Base-by-base conservation (phyloP, 2,888 invertebrate species). In the Spodoptera picta region DNA sequence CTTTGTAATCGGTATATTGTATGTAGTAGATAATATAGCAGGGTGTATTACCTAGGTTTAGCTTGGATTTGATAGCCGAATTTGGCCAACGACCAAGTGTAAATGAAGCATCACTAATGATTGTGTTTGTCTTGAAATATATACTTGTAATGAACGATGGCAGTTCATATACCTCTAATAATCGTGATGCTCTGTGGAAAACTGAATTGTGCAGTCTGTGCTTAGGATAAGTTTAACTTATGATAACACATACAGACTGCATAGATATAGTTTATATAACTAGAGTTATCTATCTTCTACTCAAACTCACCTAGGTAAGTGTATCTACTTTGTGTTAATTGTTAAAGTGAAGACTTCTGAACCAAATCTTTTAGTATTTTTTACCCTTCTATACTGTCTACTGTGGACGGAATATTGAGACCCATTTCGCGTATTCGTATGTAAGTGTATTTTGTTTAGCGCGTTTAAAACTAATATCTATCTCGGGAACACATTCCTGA, bases 341-440 rank as follows among this genome's bases (percentile, higher is more conserved):
- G 79, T 84, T 81, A 79, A 75, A 73, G 51, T 69, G 63, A 60
- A 70, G 63, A 77, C 74, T 82, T 85, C 75, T 81, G 80, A 83
- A 83, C 79, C 80, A 80, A 83, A 67, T 73, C 76, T 80, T 81
- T 77, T 73, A 76, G 73, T 60, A 73, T 80, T 82, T 79, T 77
- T 74, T 73, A 76, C 73, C 68, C 64, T 73, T 65, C 68, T 71
- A 51, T 75, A 69, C 60, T 73, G 58, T 76, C 36, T 36, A 9
- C 36, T 36, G 60, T 65, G 24, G 64, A 71, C 46, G 67, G 72
- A 73, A 72, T 68, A 55, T 71, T 67, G 50, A 74, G 77, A 67
- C 79, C 83, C 80, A 79, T 85, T 84, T 83, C 78, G 59, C 69
- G 55, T 43, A 58, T 70, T 59, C 60, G 47, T 54, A 46, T 67